Conservation (phyloP, 2,113 vertebrate genomes). For the Bubo blakistoni region DNA sequence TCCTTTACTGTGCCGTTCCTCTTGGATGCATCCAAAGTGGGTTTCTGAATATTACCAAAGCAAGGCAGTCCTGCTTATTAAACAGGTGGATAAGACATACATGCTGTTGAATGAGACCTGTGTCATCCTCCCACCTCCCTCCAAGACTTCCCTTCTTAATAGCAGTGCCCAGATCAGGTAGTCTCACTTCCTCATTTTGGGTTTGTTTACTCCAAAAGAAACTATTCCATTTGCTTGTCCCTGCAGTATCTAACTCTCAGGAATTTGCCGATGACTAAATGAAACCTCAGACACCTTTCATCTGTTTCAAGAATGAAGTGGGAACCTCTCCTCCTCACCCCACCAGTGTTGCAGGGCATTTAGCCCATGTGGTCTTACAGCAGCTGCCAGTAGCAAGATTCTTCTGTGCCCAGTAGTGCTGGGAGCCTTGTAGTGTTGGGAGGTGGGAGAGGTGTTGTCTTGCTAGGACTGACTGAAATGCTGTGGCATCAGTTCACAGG, state of each 20-base stretch:
- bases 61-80: background rate
- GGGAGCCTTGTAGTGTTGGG: background rate
- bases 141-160: background rate
- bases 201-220: background rate
- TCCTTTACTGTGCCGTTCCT: background rate
- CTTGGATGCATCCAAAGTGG: background rate
- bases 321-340: background rate
- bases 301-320: background rate
- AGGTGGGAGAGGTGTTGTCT: background rate
- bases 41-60: background rate
- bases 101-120: background rate
- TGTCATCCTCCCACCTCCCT: fast-evolving
- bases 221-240: background rate
- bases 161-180: background rate
- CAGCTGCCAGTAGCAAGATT: background rate
- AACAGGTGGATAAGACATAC: background rate
- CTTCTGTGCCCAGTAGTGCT: background rate
- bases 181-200: background rate
- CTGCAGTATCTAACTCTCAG: background rate
- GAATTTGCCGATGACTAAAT: background rate
- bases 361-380: background rate
- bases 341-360: background rate
- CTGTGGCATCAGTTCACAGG: background rate
- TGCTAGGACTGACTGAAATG: background rate
- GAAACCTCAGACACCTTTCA: background rate